Evolutionary conservation across 2,888 invertebrate species (phyloP), one percentile per base, ranked within the genome.

Genomic region (Leptopilina syphax): DNA sequence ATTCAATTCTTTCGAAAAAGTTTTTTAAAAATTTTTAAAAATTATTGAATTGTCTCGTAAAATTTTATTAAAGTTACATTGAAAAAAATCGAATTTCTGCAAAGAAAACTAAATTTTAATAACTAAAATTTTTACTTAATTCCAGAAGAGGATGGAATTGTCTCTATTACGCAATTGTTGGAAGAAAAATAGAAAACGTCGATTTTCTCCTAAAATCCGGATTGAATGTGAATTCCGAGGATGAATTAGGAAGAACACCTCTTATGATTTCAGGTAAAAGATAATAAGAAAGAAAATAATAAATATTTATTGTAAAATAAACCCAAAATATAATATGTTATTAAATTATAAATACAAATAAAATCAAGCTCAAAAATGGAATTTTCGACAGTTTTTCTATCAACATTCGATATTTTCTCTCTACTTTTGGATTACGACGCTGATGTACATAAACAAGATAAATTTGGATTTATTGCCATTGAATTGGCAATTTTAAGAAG

Each of bases 71-170:
- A 18, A 18, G 18, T 18, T 18, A 18, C 18, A 18, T 18, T 18
- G 18, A 18, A 18, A 18, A 18, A 18, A 18, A 18, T 18, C 18
- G 18, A 18, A 18, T 18, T 18, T 18, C 18, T 18, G 18, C 18
- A 18, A 18, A 18, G 18, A 18, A 18, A 18, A 18, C 18, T 18
- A 18, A 18, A 18, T 18, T 18, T 18, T 18, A 18, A 5, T 66
- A 63, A 63, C 3, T 24, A 8, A 63, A 63, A 63, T 63, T 10
- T 63, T 7, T 81, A 13, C 18, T 18, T 50, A 68, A 34, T 79
- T 79, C 10, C 27, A 88, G 88, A 13, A 83, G 85, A 44, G 87
- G 86, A 8, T 87, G 87, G 87, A 85, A 81, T 70, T 84, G 85
- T 47, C 83, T 88, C 9, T 83, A 82, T 9, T 84, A 87, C n/a